A percentile compares a stretch with the other conserved stretches of the same genome.
These are phyloP conservation scores for Carollia perspicillata DNA, from an alignment of 2,113 vertebrate genomes.

Conservation along the genomic window DNA sequence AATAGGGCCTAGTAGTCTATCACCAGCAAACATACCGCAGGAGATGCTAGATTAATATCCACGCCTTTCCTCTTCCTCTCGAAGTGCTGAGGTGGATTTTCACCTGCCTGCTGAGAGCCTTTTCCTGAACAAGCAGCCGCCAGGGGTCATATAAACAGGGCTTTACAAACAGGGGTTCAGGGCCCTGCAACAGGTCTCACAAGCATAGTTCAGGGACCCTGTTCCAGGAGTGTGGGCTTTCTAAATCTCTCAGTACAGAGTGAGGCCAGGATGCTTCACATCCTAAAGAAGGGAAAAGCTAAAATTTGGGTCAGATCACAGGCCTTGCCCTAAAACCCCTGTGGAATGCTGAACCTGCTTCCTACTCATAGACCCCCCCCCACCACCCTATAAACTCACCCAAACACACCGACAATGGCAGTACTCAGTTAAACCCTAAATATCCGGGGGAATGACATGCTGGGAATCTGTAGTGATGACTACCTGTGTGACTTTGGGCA, in stretches of 20 bases:
- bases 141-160: background rate
- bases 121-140: background rate
- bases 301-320: background rate
- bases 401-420: background rate
- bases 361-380: background rate
- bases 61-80: background rate
- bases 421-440: background rate
- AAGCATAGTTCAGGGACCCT: background rate
- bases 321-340: background rate
- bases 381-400: background rate
- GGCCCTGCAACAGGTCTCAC: background rate
- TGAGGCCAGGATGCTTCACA: background rate
- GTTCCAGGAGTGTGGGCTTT: background rate
- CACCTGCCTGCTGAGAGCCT: background rate
- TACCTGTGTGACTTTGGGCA: background rate
- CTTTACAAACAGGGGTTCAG: background rate
- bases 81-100: background rate
- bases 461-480: background rate
- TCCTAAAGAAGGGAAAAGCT: background rate
- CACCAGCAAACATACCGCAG: background rate
- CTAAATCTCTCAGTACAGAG: background rate
- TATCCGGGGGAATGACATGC: background rate
- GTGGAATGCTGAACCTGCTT: background rate
- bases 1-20: background rate
- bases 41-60: background rate